These are phyloP conservation scores for Xiphophorus birchmanni DNA, from an alignment of 2,797 vertebrate species.

Conservation along the genomic window DNA sequence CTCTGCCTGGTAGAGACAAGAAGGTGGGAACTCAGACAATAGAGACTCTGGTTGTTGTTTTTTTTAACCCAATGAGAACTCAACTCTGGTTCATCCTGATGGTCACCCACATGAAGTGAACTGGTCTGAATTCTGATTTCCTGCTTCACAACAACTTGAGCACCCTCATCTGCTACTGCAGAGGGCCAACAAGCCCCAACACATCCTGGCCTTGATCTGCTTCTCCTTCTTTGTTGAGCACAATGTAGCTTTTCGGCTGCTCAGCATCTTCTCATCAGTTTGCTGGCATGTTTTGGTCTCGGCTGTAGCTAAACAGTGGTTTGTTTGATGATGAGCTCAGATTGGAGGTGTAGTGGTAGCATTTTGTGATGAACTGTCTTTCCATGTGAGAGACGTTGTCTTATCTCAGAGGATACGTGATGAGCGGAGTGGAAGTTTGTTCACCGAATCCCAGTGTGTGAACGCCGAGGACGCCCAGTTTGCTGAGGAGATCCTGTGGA, in stretches of 20 bases:
- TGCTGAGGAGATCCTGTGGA: slow-evolving; percentile 50
- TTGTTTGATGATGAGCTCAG: slow-evolving; percentile 54
- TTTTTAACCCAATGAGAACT: neutral
- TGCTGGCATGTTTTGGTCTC: slow-evolving; percentile 73
- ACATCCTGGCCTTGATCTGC: slow-evolving; percentile 66
- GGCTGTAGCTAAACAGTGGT: slow-evolving; percentile 69
- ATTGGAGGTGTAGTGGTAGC: slow-evolving; percentile 30
- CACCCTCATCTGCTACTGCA: slow-evolving; percentile 54
- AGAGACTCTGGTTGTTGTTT: slow-evolving; percentile 31
- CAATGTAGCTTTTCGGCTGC: slow-evolving; percentile 78
- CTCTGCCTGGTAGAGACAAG: slow-evolving; percentile 63
- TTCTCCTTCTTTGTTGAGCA: slow-evolving; percentile 65
- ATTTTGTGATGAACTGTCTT: slow-evolving; percentile 43
- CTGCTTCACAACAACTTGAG: slow-evolving; percentile 57
- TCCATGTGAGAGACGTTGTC: slow-evolving; percentile 47
- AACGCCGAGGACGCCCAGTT: slow-evolving; percentile 44
- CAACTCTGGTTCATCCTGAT: neutral
- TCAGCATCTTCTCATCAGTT: slow-evolving; percentile 61
- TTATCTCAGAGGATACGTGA: slow-evolving; percentile 58
- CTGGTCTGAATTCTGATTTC: slow-evolving; percentile 59
- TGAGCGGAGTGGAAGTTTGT: slow-evolving; percentile 47
- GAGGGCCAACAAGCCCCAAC: slow-evolving; percentile 69
- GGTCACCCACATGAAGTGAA: slow-evolving; percentile 59
- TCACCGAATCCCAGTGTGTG: slow-evolving; percentile 47
- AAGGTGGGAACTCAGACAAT: slow-evolving; percentile 58